These are phyloP conservation scores for Fukomys damarensis DNA, from an alignment of 2,113 vertebrate species.

Conservation along the genomic window DNA sequence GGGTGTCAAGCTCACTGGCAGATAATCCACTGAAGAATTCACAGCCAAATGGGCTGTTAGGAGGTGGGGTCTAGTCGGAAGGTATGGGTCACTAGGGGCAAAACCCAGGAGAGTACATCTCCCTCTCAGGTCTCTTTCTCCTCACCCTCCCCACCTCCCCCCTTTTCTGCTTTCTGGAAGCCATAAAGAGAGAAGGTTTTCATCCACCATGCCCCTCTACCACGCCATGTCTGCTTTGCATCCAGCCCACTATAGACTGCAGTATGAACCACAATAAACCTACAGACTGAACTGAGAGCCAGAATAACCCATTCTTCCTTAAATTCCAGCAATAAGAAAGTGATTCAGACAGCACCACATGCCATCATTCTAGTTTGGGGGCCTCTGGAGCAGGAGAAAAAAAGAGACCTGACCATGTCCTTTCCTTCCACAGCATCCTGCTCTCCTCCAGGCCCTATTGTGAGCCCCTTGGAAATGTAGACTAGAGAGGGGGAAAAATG, in stretches of 20 bases:
- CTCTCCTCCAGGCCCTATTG: neutral
- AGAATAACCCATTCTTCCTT: neutral
- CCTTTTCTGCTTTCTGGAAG: neutral
- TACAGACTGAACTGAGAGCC: neutral
- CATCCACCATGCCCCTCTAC: neutral
- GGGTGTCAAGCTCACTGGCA: neutral
- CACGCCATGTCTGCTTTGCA: neutral
- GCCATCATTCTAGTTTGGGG: too few species aligned
- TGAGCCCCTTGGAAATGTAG: neutral
- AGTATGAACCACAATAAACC: neutral
- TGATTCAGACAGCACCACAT: neutral
- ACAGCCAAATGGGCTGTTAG: too few species aligned
- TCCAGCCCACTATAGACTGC: neutral
- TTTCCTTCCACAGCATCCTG: neutral
- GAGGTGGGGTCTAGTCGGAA: neutral
- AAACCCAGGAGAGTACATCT: neutral
- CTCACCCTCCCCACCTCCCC: too few species aligned
- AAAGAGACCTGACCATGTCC: neutral
- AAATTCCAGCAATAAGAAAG: neutral
- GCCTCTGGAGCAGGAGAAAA: neutral
- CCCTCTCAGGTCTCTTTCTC: neutral
- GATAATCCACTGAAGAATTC: neutral
- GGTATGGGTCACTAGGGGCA: too few species aligned
- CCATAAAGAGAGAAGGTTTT: neutral
- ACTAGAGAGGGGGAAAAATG: neutral